Percentiles rank a stretch among this genome's conserved stretches.
These are phyloP conservation scores for Periophthalmus modestus DNA, from an alignment of 2,113 vertebrate species.

Conservation along the genomic window DNA sequence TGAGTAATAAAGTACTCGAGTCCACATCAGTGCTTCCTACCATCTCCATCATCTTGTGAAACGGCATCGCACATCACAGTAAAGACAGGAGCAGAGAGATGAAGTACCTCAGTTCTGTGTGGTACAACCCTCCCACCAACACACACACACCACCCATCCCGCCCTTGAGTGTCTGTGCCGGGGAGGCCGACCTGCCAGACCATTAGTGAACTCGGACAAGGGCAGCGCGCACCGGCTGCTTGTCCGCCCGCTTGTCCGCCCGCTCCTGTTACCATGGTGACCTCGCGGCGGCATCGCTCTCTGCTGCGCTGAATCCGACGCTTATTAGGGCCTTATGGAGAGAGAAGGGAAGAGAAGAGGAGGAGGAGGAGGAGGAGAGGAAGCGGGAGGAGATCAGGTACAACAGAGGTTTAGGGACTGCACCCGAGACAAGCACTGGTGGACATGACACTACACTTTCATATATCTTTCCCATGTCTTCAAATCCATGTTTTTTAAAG, in stretches of 20 bases:
- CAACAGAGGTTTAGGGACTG: neutral
- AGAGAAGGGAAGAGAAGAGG: neutral
- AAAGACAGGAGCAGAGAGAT: too few relatives aligned
- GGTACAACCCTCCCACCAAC: too few relatives aligned
- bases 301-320: constrained; percentile 67
- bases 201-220: constrained; percentile 80
- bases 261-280: neutral
- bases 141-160: too few relatives aligned
- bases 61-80: too few relatives aligned
- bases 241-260: constrained; percentile 45
- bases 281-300: constrained; percentile 69
- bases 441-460: too few relatives aligned
- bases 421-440: too few relatives aligned
- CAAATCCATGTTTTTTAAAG: too few relatives aligned
- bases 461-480: too few relatives aligned
- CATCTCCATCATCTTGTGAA: too few relatives aligned
- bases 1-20: neutral
- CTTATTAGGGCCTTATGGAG: constrained; percentile 67
- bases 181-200: constrained; percentile 81
- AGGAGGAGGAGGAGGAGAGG: neutral
- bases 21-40: neutral
- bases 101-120: neutral
- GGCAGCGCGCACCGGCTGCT: constrained; percentile 82
- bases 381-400: constrained; percentile 56
- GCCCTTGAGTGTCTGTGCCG: constrained; percentile 49